Evolutionary conservation across 2,888 invertebrate species (phyloP).

Genomic region (Rugalucina vietnamica): DNA sequence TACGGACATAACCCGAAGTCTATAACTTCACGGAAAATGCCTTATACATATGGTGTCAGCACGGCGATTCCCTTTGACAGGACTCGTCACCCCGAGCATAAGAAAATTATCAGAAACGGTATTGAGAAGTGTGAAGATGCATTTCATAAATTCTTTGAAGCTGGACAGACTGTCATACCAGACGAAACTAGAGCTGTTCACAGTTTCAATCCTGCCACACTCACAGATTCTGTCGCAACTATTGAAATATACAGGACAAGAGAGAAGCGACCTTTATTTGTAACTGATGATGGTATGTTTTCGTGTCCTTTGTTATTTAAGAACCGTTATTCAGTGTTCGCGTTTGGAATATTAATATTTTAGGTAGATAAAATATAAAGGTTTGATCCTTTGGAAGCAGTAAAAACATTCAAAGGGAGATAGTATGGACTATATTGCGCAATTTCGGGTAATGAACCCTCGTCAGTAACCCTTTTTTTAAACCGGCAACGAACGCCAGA

Average conservation of each 20-base stretch:
- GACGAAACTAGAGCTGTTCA: not conserved
- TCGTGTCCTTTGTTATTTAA: not conserved
- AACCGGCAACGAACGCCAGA: not conserved
- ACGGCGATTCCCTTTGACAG: slow-evolving; percentile 3
- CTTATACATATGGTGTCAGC: slow-evolving; percentile 8
- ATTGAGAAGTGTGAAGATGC: slow-evolving; percentile 22
- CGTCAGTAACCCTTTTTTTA: not conserved
- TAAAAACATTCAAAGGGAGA: not conserved
- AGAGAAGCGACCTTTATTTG: not conserved
- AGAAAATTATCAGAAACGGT: not conserved
- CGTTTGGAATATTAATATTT: not conserved
- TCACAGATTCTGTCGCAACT: not conserved
- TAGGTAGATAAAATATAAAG: too few species aligned
- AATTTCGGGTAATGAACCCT: not conserved
- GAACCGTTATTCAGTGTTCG: not conserved
- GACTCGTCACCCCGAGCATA: not conserved
- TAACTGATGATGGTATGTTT: slow-evolving; percentile 14
- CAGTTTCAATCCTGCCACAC: not conserved
- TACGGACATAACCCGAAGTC: slow-evolving; percentile 5
- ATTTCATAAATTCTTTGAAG: slow-evolving; percentile 6
- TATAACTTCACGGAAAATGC: not conserved
- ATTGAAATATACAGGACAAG: slow-evolving; percentile 18
- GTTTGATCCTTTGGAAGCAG: too few species aligned
- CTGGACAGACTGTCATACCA: not conserved
- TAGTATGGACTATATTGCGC: not conserved